Percentiles rank a stretch among this genome's conserved stretches.
These are phyloP conservation scores for Eudyptes chrysolophus DNA, from an alignment of 2,113 vertebrate species.

Conservation along the genomic window DNA sequence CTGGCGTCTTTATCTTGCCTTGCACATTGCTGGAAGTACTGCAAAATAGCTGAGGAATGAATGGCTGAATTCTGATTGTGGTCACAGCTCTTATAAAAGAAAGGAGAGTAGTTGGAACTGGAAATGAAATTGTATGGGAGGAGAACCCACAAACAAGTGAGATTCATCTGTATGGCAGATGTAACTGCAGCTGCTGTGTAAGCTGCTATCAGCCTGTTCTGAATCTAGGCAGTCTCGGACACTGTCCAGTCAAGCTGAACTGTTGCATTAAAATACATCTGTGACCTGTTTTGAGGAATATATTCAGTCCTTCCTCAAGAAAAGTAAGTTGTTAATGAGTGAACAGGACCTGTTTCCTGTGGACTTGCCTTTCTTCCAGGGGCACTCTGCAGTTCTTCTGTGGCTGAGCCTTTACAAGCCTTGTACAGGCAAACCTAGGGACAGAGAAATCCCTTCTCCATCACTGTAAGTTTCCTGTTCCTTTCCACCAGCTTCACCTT, in stretches of 20 bases:
- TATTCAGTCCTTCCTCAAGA: background rate
- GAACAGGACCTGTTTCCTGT: background rate
- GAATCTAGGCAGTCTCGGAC: background rate
- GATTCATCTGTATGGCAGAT: background rate
- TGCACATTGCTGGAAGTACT: background rate
- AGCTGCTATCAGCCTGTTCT: background rate
- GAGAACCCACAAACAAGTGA: background rate
- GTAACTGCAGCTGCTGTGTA: background rate
- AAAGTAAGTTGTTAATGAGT: background rate
- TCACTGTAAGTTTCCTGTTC: background rate
- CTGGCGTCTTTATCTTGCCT: background rate
- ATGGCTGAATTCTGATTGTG: background rate
- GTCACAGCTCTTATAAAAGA: background rate
- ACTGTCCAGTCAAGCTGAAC: background rate
- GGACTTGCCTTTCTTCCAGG: background rate
- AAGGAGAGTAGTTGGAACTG: background rate
- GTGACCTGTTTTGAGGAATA: background rate
- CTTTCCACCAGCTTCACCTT: background rate
- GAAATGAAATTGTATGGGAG: background rate
- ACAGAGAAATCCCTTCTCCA: background rate
- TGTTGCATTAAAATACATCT: background rate
- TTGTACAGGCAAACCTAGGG: background rate
- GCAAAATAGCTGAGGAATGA: background rate
- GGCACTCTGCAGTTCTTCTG: background rate
- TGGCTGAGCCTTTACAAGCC: background rate